phyloP scores from a whole-genome alignment of 2,113 vertebrate genomes.

The Craseonycteris thonglongyai region DNA sequence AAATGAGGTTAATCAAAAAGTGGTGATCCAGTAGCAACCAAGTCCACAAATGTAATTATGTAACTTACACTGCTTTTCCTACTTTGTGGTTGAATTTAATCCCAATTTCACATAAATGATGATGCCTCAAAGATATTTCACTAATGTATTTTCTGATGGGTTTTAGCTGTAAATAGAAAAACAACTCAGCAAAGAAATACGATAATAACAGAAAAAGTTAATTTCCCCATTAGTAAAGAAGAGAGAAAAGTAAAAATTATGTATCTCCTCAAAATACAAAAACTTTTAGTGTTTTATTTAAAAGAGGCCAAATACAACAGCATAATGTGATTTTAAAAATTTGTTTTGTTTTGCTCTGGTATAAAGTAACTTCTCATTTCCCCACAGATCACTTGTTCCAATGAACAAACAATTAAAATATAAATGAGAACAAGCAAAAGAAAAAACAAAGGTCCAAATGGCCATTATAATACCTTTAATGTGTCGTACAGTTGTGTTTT shows the following conservation, averaged over 20 bases:
- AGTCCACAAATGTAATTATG: background rate
- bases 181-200: background rate
- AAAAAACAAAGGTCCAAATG: background rate
- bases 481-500: background rate
- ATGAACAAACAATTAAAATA: background rate
- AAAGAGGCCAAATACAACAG: background rate
- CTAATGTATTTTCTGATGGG: constrained; percentile 44
- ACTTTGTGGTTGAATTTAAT: constrained; percentile 54
- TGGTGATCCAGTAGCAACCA: background rate
- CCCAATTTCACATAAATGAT: constrained; percentile 62
- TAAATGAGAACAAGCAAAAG: background rate
- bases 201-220: background rate
- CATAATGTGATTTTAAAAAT: background rate
- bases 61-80: constrained; percentile 70
- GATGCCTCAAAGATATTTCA: constrained; percentile 49
- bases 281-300: background rate
- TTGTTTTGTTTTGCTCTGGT: background rate
- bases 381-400: background rate
- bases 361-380: background rate
- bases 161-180: constrained; percentile 40
- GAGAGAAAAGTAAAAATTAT: background rate
- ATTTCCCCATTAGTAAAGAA: background rate
- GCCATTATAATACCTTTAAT: background rate
- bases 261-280: background rate
- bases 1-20: background rate